Evolutionary conservation across 2,113 vertebrate genomes (phyloP).

Genomic region (Carassius auratus): DNA sequence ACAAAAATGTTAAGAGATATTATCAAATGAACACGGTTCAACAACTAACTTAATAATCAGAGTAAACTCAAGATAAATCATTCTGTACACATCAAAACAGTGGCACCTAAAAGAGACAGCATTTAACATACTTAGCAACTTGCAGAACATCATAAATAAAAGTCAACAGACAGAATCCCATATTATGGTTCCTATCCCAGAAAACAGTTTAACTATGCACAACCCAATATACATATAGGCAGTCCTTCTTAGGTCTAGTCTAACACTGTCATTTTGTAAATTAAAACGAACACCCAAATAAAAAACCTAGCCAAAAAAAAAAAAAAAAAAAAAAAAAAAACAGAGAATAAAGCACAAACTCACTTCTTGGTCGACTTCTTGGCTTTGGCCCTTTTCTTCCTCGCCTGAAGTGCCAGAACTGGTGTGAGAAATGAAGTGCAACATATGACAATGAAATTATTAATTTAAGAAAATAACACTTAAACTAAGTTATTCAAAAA

Average conservation of each 20-base stretch:
- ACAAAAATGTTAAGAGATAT: background rate
- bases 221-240: background rate
- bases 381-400: slow-evolving; percentile 92
- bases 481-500: background rate
- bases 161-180: background rate
- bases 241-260: background rate
- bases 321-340: too few relatives aligned
- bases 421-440: slow-evolving; percentile 49
- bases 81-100: background rate
- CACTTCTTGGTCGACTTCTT: slow-evolving; percentile 95
- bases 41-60: slow-evolving; percentile 3
- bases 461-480: background rate
- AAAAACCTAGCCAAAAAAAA: too few relatives aligned
- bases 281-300: background rate
- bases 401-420: slow-evolving; percentile 95
- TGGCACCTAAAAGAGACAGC: background rate
- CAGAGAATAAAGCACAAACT: slow-evolving; percentile 66
- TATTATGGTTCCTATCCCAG: background rate
- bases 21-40: background rate
- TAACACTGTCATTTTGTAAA: background rate
- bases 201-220: background rate
- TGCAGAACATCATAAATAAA: background rate
- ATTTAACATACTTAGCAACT: background rate
- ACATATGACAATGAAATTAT: slow-evolving; percentile 3
- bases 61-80: background rate